Conservation (phyloP, 1,140 invertebrate genomes). For the Anthonomus grandis region DNA sequence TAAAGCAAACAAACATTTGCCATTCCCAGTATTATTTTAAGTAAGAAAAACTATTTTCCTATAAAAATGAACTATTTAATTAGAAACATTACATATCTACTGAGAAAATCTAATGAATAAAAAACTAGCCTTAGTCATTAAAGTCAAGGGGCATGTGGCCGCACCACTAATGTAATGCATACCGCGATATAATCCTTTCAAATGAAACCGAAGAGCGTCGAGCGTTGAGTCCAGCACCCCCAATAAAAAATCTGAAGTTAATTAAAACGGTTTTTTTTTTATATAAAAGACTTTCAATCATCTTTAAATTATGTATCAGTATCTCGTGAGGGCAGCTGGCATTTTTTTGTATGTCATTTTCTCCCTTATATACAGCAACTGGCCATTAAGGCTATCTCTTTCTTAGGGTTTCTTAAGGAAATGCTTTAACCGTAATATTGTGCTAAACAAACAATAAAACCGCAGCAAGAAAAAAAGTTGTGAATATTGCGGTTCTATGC, state of each 20-base stretch:
- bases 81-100: too few relatives aligned
- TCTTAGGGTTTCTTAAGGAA: too few relatives aligned
- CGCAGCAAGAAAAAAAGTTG: neutral
- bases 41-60: too few relatives aligned
- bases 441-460: neutral
- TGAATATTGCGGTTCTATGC: neutral
- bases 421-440: too few relatives aligned
- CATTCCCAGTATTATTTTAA: too few relatives aligned
- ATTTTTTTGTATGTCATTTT: conserved; percentile 4
- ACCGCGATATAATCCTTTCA: neutral
- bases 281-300: conserved; percentile 5
- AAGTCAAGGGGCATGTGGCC: conserved; percentile 1
- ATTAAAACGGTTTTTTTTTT: conserved; percentile 6
- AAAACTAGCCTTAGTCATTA: conserved; percentile 5
- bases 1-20: too few relatives aligned
- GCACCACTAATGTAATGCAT: neutral
- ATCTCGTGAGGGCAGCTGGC: neutral
- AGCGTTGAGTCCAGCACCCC: conserved; percentile 10
- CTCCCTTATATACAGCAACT: conserved; percentile 1
- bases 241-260: conserved; percentile 12
- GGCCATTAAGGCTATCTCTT: conserved; percentile 10
- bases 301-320: conserved; percentile 4
- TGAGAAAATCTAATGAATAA: too few relatives aligned
- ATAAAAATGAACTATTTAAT: too few relatives aligned
- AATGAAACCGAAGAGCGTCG: neutral